A percentile compares a stretch with the other conserved stretches of the same genome.
phyloP scores from a whole-genome alignment of 2,113 vertebrate genomes.

The Pogona vitticeps region DNA sequence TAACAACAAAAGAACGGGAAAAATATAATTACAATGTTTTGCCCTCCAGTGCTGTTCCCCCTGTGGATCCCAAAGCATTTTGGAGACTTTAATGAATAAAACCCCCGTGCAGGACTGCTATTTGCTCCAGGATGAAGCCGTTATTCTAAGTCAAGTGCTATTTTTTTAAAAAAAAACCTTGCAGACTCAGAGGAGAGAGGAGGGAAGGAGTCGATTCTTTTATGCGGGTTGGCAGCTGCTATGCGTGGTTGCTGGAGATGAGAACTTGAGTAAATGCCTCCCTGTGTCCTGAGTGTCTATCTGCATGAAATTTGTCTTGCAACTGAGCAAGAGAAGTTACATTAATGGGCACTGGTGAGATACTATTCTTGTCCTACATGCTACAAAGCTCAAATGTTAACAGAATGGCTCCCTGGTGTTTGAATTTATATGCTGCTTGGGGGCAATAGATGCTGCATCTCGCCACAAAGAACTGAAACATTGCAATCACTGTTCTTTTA shows the following conservation, averaged over 20 bases:
- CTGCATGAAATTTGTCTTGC: constrained; percentile 42
- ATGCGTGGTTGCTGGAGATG: background rate
- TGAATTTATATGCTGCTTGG: constrained; percentile 64
- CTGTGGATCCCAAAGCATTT: background rate
- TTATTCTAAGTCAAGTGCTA: background rate
- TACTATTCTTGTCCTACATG: constrained; percentile 46
- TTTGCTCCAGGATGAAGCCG: background rate
- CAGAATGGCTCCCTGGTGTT: constrained; percentile 55
- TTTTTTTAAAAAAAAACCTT: background rate
- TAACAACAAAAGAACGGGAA: background rate
- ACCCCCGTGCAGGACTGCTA: rapidly evolving
- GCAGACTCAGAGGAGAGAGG: background rate
- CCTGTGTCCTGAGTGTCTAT: constrained; percentile 22
- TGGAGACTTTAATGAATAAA: background rate
- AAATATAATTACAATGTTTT: background rate
- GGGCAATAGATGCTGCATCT: constrained; percentile 55
- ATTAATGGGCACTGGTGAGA: constrained; percentile 36
- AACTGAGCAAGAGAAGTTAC: constrained; percentile 28
- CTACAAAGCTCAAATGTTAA: constrained; percentile 51
- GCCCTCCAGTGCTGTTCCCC: background rate
- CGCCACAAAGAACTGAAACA: constrained; percentile 67
- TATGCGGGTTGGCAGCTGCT: background rate
- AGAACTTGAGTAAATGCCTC: constrained; percentile 20
- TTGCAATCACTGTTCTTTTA: constrained; percentile 63
- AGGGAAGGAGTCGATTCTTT: background rate